Conservation (phyloP, 1,140 invertebrate genomes). For the Mycetomoellerius zeteki region DNA sequence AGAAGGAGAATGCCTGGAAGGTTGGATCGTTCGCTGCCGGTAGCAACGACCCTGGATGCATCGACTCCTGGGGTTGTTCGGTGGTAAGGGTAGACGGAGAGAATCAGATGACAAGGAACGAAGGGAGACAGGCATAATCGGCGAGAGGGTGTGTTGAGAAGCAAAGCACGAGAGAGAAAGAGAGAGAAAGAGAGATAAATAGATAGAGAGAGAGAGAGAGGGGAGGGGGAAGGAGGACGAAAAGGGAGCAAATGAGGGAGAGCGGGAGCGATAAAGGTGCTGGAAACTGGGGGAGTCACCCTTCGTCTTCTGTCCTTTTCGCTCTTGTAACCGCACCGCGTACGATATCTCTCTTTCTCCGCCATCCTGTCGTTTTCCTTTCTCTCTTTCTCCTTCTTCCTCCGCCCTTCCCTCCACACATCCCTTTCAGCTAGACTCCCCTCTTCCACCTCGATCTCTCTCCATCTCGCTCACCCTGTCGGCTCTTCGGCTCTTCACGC, state of each 20-base stretch:
- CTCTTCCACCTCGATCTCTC: constrained; percentile 71
- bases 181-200: constrained; percentile 58
- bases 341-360: constrained; percentile 27
- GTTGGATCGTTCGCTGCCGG: constrained; percentile 86
- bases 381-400: constrained; percentile 62
- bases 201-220: constrained; percentile 54
- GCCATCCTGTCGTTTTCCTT: constrained; percentile 52
- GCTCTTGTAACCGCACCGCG: neutral
- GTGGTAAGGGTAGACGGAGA: constrained; percentile 80
- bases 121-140: constrained; percentile 66
- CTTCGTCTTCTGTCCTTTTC: constrained; percentile 66
- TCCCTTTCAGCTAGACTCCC: constrained; percentile 68
- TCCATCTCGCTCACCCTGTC: constrained; percentile 69
- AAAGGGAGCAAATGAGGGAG: constrained; percentile 61
- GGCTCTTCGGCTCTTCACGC: constrained; percentile 84
- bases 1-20: constrained; percentile 77
- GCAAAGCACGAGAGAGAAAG: constrained; percentile 49
- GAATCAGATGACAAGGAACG: constrained; percentile 60
- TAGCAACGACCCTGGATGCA: constrained; percentile 88
- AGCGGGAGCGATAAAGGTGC: constrained; percentile 69
- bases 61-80: constrained; percentile 86
- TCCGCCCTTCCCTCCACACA: constrained; percentile 71
- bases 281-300: constrained; percentile 76
- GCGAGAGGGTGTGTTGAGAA: constrained; percentile 62
- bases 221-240: constrained; percentile 20